These are phyloP conservation scores for Chymomyza fuscimana DNA, from an alignment of 2,888 invertebrate genomes.

Conservation along the genomic window DNA sequence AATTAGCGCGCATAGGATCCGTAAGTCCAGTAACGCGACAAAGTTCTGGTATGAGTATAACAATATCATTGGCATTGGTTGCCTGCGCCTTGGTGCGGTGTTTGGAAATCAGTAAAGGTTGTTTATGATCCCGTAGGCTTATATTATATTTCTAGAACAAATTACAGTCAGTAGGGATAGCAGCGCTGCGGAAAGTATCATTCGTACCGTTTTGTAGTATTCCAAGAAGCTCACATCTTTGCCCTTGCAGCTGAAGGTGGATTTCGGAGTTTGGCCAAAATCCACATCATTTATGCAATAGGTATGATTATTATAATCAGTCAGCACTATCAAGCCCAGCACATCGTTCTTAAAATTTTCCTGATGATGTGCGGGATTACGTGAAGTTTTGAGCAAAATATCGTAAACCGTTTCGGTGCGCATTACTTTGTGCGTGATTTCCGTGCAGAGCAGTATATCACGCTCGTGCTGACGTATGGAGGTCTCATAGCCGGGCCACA, in stretches of 20 bases:
- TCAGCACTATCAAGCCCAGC: conserved; percentile 83
- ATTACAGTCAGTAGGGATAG: background rate
- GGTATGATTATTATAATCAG: conserved; percentile 86
- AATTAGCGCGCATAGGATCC: conserved; percentile 84
- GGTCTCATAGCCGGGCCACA: conserved; percentile 92
- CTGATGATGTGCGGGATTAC: conserved; percentile 81
- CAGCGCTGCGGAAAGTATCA: too few relatives aligned
- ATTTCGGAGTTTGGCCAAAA: conserved; percentile 82
- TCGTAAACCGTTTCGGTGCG: conserved; percentile 88
- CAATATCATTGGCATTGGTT: conserved; percentile 84
- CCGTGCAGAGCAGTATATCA: conserved; percentile 87
- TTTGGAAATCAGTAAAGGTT: conserved; percentile 90
- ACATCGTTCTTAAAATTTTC: conserved; percentile 82
- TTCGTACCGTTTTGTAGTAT: conserved; percentile 83
- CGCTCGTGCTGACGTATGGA: conserved; percentile 91
- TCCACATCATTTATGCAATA: conserved; percentile 87
- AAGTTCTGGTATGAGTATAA: conserved; percentile 91
- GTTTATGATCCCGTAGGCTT: conserved; percentile 83
- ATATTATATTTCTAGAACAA: conserved; percentile 84
- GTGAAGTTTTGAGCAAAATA: conserved; percentile 81
- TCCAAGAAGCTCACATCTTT: conserved; percentile 83
- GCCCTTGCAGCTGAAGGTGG: conserved; percentile 84
- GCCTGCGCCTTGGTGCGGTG: conserved; percentile 85
- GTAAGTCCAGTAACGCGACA: conserved; percentile 92
- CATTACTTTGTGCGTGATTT: conserved; percentile 91